Conservation (phyloP, 1,140 invertebrate genomes). For the Goniozus legneri region DNA sequence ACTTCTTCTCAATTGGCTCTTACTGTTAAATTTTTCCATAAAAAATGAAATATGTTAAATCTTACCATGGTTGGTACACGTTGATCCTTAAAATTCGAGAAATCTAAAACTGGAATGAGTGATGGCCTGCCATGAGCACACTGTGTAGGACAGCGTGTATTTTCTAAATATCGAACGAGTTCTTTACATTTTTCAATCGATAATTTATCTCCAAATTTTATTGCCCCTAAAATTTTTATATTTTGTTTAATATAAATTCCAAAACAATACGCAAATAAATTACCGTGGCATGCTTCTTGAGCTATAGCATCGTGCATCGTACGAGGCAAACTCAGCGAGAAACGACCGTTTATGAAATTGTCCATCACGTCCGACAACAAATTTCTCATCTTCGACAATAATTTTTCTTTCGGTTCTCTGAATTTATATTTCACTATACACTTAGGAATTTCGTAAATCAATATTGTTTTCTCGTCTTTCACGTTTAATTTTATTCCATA, state of each 20-base stretch:
- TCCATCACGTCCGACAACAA: constrained; percentile 40
- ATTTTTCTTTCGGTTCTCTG: constrained; percentile 21
- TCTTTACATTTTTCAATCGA: constrained; percentile 34
- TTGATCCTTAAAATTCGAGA: no score
- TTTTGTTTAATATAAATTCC: constrained; percentile 1
- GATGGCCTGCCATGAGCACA: constrained; percentile 52
- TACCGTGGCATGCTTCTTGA: constrained; percentile 50
- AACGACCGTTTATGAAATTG: constrained; percentile 19
- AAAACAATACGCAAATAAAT: not conserved
- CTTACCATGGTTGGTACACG: no score
- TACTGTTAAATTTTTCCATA: no score
- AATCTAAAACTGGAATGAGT: constrained; percentile 43
- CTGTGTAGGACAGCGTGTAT: constrained; percentile 41
- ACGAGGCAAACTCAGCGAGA: constrained; percentile 31
- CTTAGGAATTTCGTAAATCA: constrained; percentile 35
- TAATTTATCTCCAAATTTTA: constrained; percentile 48
- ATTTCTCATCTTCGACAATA: constrained; percentile 23
- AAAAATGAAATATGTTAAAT: no score
- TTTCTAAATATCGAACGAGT: constrained; percentile 34
- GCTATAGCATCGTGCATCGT: constrained; percentile 46
- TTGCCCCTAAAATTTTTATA: constrained; percentile 36
- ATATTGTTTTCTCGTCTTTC: constrained; percentile 21
- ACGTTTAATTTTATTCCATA: constrained; percentile 36
- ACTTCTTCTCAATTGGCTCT: no score
- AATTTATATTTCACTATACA: constrained; percentile 38